These are phyloP conservation scores for Drosophila sproati DNA, from an alignment of 1,140 invertebrate genomes.

Conservation along the genomic window DNA sequence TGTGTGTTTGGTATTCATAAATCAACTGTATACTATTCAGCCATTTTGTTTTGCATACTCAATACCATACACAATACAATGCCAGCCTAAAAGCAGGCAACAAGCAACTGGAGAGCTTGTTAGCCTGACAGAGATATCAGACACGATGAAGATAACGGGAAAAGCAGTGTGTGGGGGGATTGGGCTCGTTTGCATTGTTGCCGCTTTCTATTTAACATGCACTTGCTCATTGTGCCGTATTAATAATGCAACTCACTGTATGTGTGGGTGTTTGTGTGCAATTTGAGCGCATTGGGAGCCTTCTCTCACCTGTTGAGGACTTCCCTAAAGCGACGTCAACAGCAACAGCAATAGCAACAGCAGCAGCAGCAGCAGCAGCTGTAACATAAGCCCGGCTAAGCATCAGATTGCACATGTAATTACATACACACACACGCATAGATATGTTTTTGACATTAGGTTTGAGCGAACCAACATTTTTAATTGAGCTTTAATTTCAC, in stretches of 20 bases:
- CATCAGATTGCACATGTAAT: slow-evolving; percentile 20
- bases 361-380: not conserved
- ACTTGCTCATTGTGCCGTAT: slow-evolving; percentile 60
- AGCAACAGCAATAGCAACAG: not conserved
- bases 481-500: too few species aligned
- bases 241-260: slow-evolving; percentile 55
- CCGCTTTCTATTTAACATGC: slow-evolving; percentile 69
- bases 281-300: not conserved
- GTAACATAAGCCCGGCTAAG: slow-evolving; percentile 1
- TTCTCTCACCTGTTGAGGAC: slow-evolving; percentile 44
- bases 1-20: slow-evolving; percentile 36
- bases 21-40: slow-evolving; percentile 49
- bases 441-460: not conserved
- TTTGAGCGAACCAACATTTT: not conserved
- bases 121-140: not conserved
- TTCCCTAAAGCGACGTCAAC: not conserved
- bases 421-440: not conserved
- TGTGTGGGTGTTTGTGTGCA: not conserved
- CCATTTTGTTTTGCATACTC: slow-evolving; percentile 28
- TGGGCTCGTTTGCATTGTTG: slow-evolving; percentile 58
- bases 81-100: slow-evolving; percentile 57
- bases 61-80: slow-evolving; percentile 1
- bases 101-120: not conserved
- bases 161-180: too few species aligned
- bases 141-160: not conserved